Base-by-base conservation (phyloP, 2,797 vertebrate genomes). In the Orestias chungarensis region DNA sequence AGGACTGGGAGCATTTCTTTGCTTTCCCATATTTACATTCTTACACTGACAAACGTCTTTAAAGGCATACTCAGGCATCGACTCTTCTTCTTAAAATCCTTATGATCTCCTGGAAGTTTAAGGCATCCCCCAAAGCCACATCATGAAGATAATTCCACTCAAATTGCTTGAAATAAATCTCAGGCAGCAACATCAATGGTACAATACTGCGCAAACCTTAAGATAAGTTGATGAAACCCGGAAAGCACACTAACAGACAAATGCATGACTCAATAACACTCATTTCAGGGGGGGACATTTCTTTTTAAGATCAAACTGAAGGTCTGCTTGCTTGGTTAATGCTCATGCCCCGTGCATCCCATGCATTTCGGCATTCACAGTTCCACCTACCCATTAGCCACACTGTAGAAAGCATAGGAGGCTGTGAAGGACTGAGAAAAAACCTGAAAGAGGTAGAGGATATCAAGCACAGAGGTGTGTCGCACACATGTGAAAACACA, bases 391-490 rank as follows among this genome's bases (percentile, higher is more conserved):
- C 95, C 95, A 92, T 88, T 94, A 84, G 91, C 90, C 92, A 96
- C 91, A 87, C 70, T 92, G 94, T 94, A 95, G 92, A 96, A 91
- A 82, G 93, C 90, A 94, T 94, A 95, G 87, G 89, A 94, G 88
- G 95, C 95, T 86, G 92, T 95, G 93, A 94, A 95, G 92, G 95
- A 95, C 92, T 95, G 93, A 91, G 94, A 94, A 93, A 94, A 94
- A 83, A 95, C 94, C 95, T 96, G 93, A 82, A 94, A 91, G 84
- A 91, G 90, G 93, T 92, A 94, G 82, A 94, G 89, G 87, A 93
- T 86, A 93, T 83, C 86, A 87, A 91, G 90, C 93, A 83, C 82
- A 91, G 76, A 88, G 74, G 80, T 78, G 86, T 61, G 76, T 86
- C 25, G 75, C 79, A 87, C 80, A 88, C 71, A 83, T 68, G 79